Percentiles rank a stretch among this genome's conserved stretches.
phyloP scores from a whole-genome alignment of 2,113 vertebrate genomes.

The Limanda limanda region DNA sequence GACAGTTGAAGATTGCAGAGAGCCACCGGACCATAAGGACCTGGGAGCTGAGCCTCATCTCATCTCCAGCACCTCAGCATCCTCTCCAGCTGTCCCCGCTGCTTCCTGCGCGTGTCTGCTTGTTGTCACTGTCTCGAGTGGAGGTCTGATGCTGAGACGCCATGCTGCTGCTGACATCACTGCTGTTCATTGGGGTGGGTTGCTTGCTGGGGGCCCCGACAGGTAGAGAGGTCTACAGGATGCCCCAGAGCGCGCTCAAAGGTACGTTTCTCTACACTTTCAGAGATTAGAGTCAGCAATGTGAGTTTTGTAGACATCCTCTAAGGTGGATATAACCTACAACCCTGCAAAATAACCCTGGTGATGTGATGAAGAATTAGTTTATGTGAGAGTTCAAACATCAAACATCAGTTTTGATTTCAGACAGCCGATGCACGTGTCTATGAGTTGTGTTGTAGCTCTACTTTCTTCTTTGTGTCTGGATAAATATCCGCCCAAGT shows the following conservation, averaged over 20 bases:
- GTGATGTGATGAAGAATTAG: background rate
- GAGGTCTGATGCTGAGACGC: constrained; percentile 69
- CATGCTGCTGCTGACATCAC: constrained; percentile 74
- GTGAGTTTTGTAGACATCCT: background rate
- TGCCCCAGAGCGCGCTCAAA: constrained; percentile 87
- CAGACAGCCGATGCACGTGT: background rate
- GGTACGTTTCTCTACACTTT: constrained; percentile 73
- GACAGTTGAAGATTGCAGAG: constrained; percentile 44
- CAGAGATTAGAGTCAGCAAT: background rate
- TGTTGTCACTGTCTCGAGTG: constrained; percentile 38
- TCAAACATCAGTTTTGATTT: background rate
- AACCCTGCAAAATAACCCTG: background rate
- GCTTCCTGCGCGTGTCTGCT: constrained; percentile 16
- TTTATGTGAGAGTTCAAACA: background rate
- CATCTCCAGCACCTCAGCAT: constrained; percentile 48
- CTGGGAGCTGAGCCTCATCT: constrained; percentile 23
- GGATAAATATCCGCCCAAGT: background rate
- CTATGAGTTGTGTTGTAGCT: background rate
- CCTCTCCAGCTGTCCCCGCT: constrained; percentile 1
- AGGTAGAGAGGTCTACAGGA: constrained; percentile 86
- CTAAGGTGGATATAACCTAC: background rate
- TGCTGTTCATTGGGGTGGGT: constrained; percentile 75
- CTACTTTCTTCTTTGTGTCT: background rate
- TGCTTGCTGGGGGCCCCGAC: constrained; percentile 77
- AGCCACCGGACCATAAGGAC: constrained; percentile 46